Evolutionary conservation across 1,140 invertebrate genomes (phyloP), one percentile per base, ranked within the genome.

Genomic region (Meloidogyne floridensis): DNA sequence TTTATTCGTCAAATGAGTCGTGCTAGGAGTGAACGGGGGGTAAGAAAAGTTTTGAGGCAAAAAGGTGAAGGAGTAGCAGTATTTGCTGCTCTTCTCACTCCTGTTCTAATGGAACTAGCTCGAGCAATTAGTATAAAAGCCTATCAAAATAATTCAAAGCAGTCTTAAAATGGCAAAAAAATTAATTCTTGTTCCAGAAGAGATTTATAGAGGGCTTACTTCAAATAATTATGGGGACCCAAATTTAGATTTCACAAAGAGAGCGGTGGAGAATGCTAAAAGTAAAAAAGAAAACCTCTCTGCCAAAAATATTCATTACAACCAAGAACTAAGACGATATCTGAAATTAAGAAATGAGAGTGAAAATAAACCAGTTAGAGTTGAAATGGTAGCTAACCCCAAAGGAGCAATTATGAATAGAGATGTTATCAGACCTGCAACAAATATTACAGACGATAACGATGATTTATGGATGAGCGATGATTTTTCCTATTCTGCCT

Each of bases 101-200:
- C 53, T 54, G 9, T 54, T 54, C 53, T 54, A 6, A 3, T 54
- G 9, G 53, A 54, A 8, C 9, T 54, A 11, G 53, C 53, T 54
- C 53, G 53, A 3, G 2, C 7, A 1, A 54, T 54, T 54, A 9
- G 53, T 47, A 81, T 79, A 43, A 54, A 54, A 54, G 53, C 53
- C n/a, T 54, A 8, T 9, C 4, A 54, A 9, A 54, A 9, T 54
- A 1, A 54, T 9, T 54, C 1, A 54, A 54, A 54, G 9, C 2
- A 54, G 4, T 54, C 53, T 6, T 77, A 11, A 70, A 11, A n/a
- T 80, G 59, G 76, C 79, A 7, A 76, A 70, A 11, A 76, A 80
- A 32, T 69, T 81, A n/a, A 18, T 81, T 7, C 76, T 81, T 42
- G 76, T 81, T 6, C 80, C 80, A 4, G 77, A 81, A 51, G 80